These are phyloP conservation scores for Hipparchia semele DNA, from an alignment of 2,888 invertebrate species.

Conservation along the genomic window DNA sequence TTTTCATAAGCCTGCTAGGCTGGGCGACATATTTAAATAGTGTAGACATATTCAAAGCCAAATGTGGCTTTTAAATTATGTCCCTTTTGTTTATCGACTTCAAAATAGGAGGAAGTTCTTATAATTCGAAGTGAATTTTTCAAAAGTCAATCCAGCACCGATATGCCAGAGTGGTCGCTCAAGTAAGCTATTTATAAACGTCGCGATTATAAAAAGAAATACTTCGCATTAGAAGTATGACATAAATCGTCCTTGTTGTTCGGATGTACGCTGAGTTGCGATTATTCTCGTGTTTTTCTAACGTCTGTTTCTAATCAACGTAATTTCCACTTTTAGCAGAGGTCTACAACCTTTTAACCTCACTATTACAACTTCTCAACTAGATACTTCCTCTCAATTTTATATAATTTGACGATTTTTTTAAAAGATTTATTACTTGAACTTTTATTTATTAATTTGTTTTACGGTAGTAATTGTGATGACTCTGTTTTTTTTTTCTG, in stretches of 20 bases:
- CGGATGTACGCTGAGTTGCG: background rate
- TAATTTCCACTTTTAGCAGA: constrained; percentile 1
- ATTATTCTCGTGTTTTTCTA: constrained; percentile 2
- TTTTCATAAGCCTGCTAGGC: too few species aligned
- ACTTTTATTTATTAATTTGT: too few species aligned
- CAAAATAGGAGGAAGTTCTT: background rate
- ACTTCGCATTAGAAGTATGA: constrained; percentile 1
- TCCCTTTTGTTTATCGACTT: background rate
- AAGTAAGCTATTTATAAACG: constrained; percentile 8
- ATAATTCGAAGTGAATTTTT: too few species aligned
- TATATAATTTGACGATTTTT: too few species aligned
- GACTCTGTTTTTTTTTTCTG: too few species aligned
- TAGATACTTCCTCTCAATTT: too few species aligned
- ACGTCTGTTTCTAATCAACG: background rate
- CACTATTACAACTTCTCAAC: background rate
- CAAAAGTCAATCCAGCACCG: background rate
- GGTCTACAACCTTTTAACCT: constrained; percentile 17
- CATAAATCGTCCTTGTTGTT: constrained; percentile 11
- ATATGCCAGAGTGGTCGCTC: background rate
- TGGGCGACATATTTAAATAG: too few species aligned
- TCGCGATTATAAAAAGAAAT: constrained; percentile 4
- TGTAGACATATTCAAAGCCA: too few species aligned
- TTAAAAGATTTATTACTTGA: too few species aligned
- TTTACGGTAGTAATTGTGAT: too few species aligned
- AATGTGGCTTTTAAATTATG: too few species aligned